These are phyloP conservation scores for Tricholaema leucomelas DNA, from an alignment of 2,113 vertebrate species.

Conservation along the genomic window DNA sequence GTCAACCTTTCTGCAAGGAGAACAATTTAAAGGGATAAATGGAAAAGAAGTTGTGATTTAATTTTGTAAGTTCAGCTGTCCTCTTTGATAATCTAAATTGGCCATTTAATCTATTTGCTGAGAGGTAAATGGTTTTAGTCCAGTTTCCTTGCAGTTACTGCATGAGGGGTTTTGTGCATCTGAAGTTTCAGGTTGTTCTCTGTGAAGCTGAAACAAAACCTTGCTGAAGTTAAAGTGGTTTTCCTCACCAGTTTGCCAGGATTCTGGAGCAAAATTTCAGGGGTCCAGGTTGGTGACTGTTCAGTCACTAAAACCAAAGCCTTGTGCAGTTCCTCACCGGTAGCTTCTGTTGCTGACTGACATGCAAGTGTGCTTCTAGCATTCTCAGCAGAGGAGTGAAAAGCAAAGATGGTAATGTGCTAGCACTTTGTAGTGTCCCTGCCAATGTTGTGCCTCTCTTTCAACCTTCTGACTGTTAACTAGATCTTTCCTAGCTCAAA, in stretches of 20 bases:
- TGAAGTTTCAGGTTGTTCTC: background rate
- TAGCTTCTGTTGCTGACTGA: background rate
- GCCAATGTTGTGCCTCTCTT: background rate
- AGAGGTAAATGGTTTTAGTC: slow-evolving; percentile 2
- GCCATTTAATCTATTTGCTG: slow-evolving; percentile 43
- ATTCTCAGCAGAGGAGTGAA: background rate
- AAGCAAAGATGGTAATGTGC: background rate
- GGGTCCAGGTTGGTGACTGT: background rate
- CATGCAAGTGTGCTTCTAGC: background rate
- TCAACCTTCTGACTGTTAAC: background rate
- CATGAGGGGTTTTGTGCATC: background rate
- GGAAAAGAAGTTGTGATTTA: background rate
- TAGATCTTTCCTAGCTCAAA: background rate
- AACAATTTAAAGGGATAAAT: slow-evolving; percentile 18
- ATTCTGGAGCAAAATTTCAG: background rate
- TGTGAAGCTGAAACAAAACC: background rate
- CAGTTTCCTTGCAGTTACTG: background rate
- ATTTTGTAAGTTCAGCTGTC: slow-evolving; percentile 2
- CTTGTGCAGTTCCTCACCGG: background rate
- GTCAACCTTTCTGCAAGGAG: slow-evolving; percentile 17
- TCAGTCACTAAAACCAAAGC: background rate
- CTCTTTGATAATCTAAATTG: slow-evolving; percentile 7
- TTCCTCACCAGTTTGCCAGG: background rate
- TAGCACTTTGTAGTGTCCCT: background rate
- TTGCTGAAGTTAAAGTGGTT: background rate